Evolutionary conservation across 1,140 invertebrate genomes (phyloP).

Genomic region (Tyrophagus putrescentiae): DNA sequence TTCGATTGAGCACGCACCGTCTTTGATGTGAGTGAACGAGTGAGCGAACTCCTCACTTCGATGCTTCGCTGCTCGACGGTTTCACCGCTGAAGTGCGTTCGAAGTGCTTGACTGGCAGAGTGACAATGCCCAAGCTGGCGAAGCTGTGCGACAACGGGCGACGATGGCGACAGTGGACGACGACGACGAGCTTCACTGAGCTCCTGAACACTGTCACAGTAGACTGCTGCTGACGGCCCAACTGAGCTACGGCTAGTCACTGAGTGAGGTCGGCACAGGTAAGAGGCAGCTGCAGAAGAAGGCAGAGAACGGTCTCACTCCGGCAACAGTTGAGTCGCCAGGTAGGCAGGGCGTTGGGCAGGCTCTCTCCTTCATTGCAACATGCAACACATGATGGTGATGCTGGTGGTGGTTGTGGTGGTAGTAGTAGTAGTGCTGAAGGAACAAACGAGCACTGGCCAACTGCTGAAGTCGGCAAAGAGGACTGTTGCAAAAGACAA

Average conservation of each 20-base stretch:
- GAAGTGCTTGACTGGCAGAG: conserved; percentile 11
- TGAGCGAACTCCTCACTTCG: neutral
- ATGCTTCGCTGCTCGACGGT: conserved; percentile 11
- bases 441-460: too few species aligned
- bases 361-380: too few species aligned
- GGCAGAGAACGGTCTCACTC: neutral
- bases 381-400: too few species aligned
- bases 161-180: conserved; percentile 1
- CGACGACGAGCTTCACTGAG: conserved; percentile 12
- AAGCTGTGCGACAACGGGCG: neutral
- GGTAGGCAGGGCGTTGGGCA: conserved; percentile 5
- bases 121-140: conserved; percentile 8
- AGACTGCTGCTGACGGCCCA: neutral
- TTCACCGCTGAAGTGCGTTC: conserved; percentile 3
- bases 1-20: conserved; percentile 11
- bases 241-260: neutral
- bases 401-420: too few species aligned
- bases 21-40: too few species aligned
- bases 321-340: conserved; percentile 8
- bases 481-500: too few species aligned
- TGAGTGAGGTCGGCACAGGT: neutral
- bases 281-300: too few species aligned
- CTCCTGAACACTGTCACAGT: conserved; percentile 5
- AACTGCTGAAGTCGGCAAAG: too few species aligned
- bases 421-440: too few species aligned